Evolutionary conservation across 2,797 vertebrate species (phyloP), one percentile per base, ranked within the genome.

Genomic region (Acanthopagrus latus): DNA sequence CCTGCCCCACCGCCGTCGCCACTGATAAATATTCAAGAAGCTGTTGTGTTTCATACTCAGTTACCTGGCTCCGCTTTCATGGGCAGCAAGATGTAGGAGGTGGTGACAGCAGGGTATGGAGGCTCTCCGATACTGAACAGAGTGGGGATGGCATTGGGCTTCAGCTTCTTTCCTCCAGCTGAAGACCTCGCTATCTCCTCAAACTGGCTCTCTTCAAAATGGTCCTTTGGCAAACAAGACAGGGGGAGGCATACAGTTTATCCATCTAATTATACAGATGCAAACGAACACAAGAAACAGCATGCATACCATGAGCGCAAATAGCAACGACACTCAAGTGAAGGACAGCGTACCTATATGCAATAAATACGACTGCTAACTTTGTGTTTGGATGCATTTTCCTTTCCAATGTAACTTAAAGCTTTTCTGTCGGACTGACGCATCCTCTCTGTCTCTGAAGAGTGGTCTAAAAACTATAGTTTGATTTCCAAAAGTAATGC

Each of bases 131-230:
- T 82, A 51, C 83, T 94, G 85, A 96, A 96, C 27, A 96, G 82
- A 38, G 95, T 96, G 7, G 96, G 96, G 51, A 96, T 94, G 17
- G 96, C 96, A 41, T 96, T 96, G 68, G 96, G 96, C 83, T 96
- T 96, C 55, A 96, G 89, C 86, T 96, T 96, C 87, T 93, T 95
- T 0, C 95, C 95, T 33, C 95, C 96, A 5, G 95, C 93, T 20
- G 96, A 93, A 76, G 95, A 96, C 72, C 94, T 90, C 16, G 96
- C 96, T 12, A 96, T 92, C 85, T 96, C 96, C 68, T 96, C 96
- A 85, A 96, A 96, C 91, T 96, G 96, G 70, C 93, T 96, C 70
- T 91, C 92, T 76, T 96, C 95, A 88, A 96, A 96, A 78, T 96
- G 95, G 62, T 96, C 95, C 96, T 96, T 72, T 5, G 12, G 47